Conservation (phyloP, 2,888 invertebrate genomes). For the Microplitis manilae region DNA sequence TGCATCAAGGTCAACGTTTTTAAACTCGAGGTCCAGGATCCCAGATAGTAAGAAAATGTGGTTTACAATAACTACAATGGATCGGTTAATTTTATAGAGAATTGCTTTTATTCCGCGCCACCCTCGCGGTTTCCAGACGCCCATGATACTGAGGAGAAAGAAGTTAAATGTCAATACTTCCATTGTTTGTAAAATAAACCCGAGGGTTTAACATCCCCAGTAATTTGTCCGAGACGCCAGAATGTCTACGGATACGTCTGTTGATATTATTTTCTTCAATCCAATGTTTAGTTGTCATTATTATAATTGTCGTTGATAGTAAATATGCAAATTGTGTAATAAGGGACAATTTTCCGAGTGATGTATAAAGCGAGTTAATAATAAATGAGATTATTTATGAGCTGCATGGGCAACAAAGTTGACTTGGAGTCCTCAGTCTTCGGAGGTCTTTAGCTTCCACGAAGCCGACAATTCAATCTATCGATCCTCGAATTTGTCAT, state of each 20-base stretch:
- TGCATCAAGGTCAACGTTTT: neutral
- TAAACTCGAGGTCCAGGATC: neutral
- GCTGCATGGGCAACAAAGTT: too few relatives aligned
- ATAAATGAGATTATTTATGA: too few relatives aligned
- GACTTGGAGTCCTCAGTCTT: too few relatives aligned
- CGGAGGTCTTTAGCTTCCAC: too few relatives aligned
- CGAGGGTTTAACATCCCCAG: neutral
- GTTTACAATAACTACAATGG: neutral
- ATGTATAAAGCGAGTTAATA: too few relatives aligned
- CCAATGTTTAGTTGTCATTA: neutral
- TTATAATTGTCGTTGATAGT: too few relatives aligned
- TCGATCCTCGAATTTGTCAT: too few relatives aligned
- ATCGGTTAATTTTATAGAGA: neutral
- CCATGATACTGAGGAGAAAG: neutral
- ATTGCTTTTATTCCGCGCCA: neutral
- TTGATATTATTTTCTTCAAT: too few relatives aligned
- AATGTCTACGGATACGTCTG: too few relatives aligned
- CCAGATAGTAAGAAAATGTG: neutral
- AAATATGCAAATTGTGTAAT: too few relatives aligned
- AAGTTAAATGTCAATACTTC: neutral
- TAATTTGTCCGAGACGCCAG: neutral
- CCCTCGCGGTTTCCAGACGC: neutral
- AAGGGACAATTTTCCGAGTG: too few relatives aligned
- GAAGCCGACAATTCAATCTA: too few relatives aligned
- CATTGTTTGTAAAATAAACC: neutral